Evolutionary conservation across 2,113 vertebrate genomes (phyloP).

Genomic region (Ophthalmolycus amberensis): DNA sequence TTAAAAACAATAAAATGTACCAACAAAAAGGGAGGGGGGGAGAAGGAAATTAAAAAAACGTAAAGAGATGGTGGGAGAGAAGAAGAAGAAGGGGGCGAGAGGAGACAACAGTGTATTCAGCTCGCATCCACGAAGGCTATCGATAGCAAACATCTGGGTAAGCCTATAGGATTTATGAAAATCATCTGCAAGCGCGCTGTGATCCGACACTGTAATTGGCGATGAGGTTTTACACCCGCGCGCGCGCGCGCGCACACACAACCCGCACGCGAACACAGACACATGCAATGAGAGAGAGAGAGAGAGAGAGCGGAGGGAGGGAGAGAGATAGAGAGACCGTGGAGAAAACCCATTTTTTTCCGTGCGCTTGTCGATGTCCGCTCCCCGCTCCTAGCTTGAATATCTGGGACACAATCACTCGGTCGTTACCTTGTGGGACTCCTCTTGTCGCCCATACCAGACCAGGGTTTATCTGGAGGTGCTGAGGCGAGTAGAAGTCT

Average conservation of each 20-base stretch:
- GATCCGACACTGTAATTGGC: conserved; percentile 80
- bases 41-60: background rate
- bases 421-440: conserved; percentile 94
- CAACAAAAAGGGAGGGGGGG: conserved; percentile 7
- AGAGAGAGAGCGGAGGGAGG: conserved; percentile 36
- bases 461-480: conserved; percentile 70
- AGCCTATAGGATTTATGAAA: conserved; percentile 68
- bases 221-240: conserved; percentile 79
- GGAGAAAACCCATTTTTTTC: conserved; percentile 70
- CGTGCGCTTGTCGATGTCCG: conserved; percentile 63
- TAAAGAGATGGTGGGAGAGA: background rate
- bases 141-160: conserved; percentile 71
- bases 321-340: conserved; percentile 47
- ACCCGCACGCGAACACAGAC: conserved; percentile 52
- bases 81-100: conserved; percentile 1
- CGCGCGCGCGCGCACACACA: conserved; percentile 52
- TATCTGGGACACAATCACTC: conserved; percentile 29
- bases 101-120: conserved; percentile 51
- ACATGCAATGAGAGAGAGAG: background rate
- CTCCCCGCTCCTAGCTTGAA: conserved; percentile 56
- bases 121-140: conserved; percentile 60
- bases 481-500: conserved; percentile 72
- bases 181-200: conserved; percentile 70
- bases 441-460: conserved; percentile 97
- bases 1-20: conserved; percentile 73